A percentile compares a stretch with the other conserved stretches of the same genome.
Evolutionary conservation across 2,888 invertebrate genomes (phyloP).

Genomic region (Tetragnatha montana): DNA sequence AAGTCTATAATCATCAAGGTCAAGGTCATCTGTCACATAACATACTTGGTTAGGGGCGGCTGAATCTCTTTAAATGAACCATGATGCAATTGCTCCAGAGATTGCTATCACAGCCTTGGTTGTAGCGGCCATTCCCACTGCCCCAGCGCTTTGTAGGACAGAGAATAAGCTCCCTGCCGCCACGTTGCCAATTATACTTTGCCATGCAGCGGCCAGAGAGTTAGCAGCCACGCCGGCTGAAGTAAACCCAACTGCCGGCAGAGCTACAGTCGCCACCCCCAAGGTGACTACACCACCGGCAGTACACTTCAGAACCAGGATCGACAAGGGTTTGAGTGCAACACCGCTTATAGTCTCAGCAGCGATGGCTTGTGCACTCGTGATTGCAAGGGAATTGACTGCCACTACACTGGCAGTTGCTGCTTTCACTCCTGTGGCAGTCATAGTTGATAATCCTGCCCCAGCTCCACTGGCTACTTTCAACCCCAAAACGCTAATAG

Average conservation of each 20-base stretch:
- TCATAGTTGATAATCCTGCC: not conserved
- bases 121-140: not conserved
- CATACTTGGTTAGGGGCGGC: too few relatives aligned
- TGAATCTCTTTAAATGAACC: too few relatives aligned
- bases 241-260: not conserved
- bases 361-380: not conserved
- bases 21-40: too few relatives aligned
- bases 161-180: constrained; percentile 21
- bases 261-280: not conserved
- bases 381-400: not conserved
- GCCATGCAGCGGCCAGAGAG: not conserved
- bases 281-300: not conserved
- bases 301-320: not conserved
- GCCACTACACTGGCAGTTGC: not conserved
- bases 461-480: not conserved
- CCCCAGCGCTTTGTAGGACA: constrained; percentile 4
- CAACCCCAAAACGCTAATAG: not conserved
- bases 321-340: not conserved
- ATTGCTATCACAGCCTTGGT: not conserved
- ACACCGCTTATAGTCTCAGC: not conserved
- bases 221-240: constrained; percentile 12
- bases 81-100: not conserved
- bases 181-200: constrained; percentile 13
- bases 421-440: not conserved
- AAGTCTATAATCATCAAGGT: too few relatives aligned